Evolutionary conservation across 2,797 vertebrate genomes (phyloP), one percentile per base, ranked within the genome.

Genomic region (Loriculus beryllinus): DNA sequence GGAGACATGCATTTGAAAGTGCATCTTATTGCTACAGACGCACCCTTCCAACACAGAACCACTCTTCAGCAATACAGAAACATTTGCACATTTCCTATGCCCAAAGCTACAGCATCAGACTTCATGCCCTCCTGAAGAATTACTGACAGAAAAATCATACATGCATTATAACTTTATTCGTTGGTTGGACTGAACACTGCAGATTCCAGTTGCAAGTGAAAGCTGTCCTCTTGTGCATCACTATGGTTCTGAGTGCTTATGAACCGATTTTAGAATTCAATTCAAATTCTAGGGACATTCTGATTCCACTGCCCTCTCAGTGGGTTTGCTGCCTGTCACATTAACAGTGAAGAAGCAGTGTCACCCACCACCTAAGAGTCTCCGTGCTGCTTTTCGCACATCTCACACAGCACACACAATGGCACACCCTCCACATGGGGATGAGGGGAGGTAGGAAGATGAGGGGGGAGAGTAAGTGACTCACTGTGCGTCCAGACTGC

Each of bases 401-500:
- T 85, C 92, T 91, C n/a, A 19, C 35, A 23, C 10, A 28, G 84
- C 76, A 82, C 92, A 95, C 57, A 88, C 33, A 25, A 35, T 35
- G 75, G 70, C 86, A 83, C 72, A 54, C 81, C 91, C 80, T 90
- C 29, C 9, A 2, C 1, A 31, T 11, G 54, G 62, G 70, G 31
- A 2, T 5, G 42, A 70, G 76, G 45, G 68, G 54, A 85, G 16
- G 28, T 20, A 14, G 84, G 81, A 77, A 94, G 90, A 83, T 45
- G 86, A 35, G 4, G 76, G 70, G 88, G 86, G 68, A 87, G 79
- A 75, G 79, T 82, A 59, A 72, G 88, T 97, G 97, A 97, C 96
- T 97, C 95, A 88, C 88, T 86, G 45, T 95, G 70, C 64, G 89
- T 94, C 94, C 96, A 97, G 97, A 96, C 97, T 81, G 82, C 70